A percentile compares a stretch with the other conserved stretches of the same genome.
These are phyloP conservation scores for Allolobophora icterica DNA, from an alignment of 2,888 invertebrate species.

Conservation along the genomic window DNA sequence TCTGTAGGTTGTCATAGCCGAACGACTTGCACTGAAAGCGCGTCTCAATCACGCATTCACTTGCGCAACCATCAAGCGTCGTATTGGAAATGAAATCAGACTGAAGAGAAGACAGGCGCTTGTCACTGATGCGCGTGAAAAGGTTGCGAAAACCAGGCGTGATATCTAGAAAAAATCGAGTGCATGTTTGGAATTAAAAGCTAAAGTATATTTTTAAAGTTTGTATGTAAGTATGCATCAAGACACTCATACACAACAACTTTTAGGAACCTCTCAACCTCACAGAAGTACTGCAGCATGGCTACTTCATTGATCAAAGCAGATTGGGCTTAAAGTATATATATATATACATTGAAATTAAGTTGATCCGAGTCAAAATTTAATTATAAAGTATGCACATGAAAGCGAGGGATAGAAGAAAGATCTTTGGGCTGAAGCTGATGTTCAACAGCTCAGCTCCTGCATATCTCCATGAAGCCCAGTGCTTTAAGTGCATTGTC, in stretches of 20 bases:
- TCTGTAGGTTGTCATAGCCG: conserved; percentile 55
- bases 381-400: neutral
- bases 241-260: neutral
- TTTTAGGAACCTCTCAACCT: no score
- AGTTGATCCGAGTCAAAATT: neutral
- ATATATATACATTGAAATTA: neutral
- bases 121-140: conserved; percentile 54
- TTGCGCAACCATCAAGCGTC: conserved; percentile 55
- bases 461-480: neutral
- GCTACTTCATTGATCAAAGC: no score
- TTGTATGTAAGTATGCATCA: neutral
- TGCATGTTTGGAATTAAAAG: neutral
- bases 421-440: neutral
- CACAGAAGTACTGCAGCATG: no score
- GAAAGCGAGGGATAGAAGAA: neutral
- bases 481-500: neutral
- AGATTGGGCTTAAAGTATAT: neutral
- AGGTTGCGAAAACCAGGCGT: conserved; percentile 38
- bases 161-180: neutral
- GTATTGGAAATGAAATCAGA: conserved; percentile 52
- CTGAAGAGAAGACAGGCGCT: conserved; percentile 52
- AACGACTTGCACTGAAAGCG: conserved; percentile 60
- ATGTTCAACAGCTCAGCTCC: neutral
- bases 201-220: no score
- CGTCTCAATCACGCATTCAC: conserved; percentile 48